Conservation (phyloP, 2,113 vertebrate species). For the Tachysurus fulvidraco region DNA sequence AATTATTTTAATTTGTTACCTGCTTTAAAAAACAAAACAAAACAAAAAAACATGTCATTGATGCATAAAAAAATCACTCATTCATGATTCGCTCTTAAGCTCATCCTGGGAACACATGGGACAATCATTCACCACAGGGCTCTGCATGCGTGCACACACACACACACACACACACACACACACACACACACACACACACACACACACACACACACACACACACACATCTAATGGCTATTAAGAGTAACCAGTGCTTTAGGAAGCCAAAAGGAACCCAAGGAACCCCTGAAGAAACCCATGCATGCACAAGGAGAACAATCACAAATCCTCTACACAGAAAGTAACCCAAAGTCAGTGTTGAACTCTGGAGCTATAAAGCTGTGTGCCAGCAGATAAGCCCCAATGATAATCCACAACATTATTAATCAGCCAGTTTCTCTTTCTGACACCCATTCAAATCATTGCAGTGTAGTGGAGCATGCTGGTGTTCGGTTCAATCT, state of each 20-base stretch:
- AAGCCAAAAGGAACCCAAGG: not conserved
- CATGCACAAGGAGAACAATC: too few species aligned
- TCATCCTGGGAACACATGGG: not conserved
- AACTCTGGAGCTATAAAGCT: not conserved
- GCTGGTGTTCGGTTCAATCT: not conserved
- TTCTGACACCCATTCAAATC: not conserved
- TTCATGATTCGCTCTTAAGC: not conserved
- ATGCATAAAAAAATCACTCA: not conserved
- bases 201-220: not conserved
- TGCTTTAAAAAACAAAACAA: not conserved
- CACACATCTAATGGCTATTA: not conserved
- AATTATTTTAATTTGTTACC: not conserved
- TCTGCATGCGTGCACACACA: too few species aligned
- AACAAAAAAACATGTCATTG: too few species aligned
- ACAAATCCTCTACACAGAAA: not conserved
- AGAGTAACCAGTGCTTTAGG: not conserved
- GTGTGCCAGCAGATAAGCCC: too few species aligned
- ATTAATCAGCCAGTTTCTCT: not conserved
- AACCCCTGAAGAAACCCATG: not conserved
- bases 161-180: not conserved
- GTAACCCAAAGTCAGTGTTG: not conserved
- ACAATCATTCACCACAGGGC: not conserved
- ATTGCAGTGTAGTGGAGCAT: not conserved
- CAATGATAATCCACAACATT: not conserved
- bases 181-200: not conserved